These are phyloP conservation scores for Eolophus roseicapilla DNA, from an alignment of 2,113 vertebrate species.

Conservation along the genomic window DNA sequence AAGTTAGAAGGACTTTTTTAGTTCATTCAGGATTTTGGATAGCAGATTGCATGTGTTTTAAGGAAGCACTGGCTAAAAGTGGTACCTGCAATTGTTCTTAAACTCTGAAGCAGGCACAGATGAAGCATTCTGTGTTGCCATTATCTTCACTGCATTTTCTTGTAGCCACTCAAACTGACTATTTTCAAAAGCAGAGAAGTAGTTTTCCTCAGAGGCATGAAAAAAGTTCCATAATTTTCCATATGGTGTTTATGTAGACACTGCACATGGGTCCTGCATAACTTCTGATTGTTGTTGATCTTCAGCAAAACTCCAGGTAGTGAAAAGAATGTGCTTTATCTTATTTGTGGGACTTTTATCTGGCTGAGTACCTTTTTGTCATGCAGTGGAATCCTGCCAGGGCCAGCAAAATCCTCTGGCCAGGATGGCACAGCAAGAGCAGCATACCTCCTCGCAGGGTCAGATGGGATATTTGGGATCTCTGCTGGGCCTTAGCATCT, in stretches of 20 bases:
- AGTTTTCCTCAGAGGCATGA: background rate
- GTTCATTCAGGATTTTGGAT: background rate
- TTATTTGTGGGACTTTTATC: background rate
- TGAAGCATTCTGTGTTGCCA: background rate
- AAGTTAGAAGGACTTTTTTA: background rate
- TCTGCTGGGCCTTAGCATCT: background rate
- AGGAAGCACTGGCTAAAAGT: background rate
- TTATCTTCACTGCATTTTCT: background rate
- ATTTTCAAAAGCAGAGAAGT: background rate
- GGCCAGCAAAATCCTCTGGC: background rate
- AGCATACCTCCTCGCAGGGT: background rate
- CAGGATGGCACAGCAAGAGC: background rate
- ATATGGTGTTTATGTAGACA: background rate
- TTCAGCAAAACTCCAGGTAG: background rate
- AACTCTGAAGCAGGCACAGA: background rate
- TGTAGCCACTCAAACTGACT: background rate
- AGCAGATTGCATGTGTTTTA: background rate
- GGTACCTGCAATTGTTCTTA: background rate
- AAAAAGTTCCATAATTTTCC: background rate
- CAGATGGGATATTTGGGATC: background rate
- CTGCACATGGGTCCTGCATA: background rate
- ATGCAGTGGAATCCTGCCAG: background rate
- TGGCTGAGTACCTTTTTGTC: background rate
- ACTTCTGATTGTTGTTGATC: background rate
- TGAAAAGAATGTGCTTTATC: background rate